Base-by-base conservation (phyloP, 2,113 vertebrate genomes). In the Solea senegalensis region DNA sequence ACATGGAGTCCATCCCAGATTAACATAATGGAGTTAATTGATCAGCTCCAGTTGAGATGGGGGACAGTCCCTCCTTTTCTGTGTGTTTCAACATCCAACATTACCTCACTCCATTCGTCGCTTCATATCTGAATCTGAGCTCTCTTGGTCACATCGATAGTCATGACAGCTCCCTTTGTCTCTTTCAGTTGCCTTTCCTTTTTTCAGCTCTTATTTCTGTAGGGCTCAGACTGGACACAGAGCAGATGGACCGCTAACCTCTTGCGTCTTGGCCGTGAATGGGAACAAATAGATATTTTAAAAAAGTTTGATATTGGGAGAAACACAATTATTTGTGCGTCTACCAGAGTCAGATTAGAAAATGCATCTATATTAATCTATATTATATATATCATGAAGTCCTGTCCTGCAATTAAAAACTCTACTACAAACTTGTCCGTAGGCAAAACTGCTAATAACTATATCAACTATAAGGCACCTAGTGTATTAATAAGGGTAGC, bases 1-100 rank as follows among this genome's bases (percentile, higher is more conserved):
- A 90, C 85, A 88, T 89, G 85, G 85, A 86, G 78, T 84, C 70
- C 80, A 85, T 88, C 85, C 88, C 76, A 88, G 85, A 89, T 85
- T 78, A 88, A 88, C 85, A 89, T 88, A 89, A 89, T 86, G 80
- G 84, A 84, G 77, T 84, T 85, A 90, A 90, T 87, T 88, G 88
- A 88, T 90, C 59, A 77, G 82, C 65, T 83, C 58, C 80, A 81
- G 83, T 87, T 88, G 83, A 84, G 69, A 71, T 6, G 26, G 78
- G 60, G 82, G 78, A 81, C 83, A 84, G 66, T 56, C 59, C 58
- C 69, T 78, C 44, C 46, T 74, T 67, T 86, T 76, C 52, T 64
- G 60, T 72, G 52, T 69, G 74, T 80, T 74, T 80, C 78, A 58
- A 64, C 63, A 45, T 76, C 82, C 78, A 77, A 62, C 12, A 81